Evolutionary conservation across 2,113 vertebrate genomes (phyloP), one percentile per base, ranked within the genome.

Genomic region (Mesoclemmys tuberculata): DNA sequence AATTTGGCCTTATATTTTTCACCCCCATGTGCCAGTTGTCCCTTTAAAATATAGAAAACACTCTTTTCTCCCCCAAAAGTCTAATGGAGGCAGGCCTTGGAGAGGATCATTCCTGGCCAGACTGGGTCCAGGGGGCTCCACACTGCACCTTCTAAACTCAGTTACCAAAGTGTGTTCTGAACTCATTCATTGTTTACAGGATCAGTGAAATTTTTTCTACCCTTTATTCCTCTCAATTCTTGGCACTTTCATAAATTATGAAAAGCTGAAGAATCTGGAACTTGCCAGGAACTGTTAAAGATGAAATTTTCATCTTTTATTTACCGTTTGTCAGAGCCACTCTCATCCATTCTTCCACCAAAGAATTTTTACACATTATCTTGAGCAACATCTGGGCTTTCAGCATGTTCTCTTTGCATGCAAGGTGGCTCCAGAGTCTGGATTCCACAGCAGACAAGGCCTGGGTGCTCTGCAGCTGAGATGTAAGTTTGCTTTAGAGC

Each of bases 221-320:
- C 88, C 82, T 96, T 96, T 95, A 88, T 96, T 97, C 96, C 95
- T 92, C 86, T 92, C 91, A 4, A 3, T 82, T 97, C 93, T 93
- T 96, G 94, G 95, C 56, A 85, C 87, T 64, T 97, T 90, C 91
- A 93, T 80, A 82, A 96, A 92, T 84, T n/a, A 91, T 18, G 84
- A 93, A 87, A 90, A 95, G 91, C 90, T 93, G 90, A 94, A 94
- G 91, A 94, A 92, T 46, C 84, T 93, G 87, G 35, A 90, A 56
- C 87, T 92, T 96, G 95, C 91, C 94, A 94, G 85, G 88, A 93
- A 24, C 88, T 84, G 71, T 84, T 93, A 87, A 90, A 68, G 68
- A 94, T 1, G 58, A 90, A 96, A 95, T 90, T 5, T 5, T 83
- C 49, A 87, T 87, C 86, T 89, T 90, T 93, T 77, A 86, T 87